Evolutionary conservation across 1,140 invertebrate species (phyloP), one percentile per base, ranked within the genome.

Genomic region (Lasioglossum albipes): DNA sequence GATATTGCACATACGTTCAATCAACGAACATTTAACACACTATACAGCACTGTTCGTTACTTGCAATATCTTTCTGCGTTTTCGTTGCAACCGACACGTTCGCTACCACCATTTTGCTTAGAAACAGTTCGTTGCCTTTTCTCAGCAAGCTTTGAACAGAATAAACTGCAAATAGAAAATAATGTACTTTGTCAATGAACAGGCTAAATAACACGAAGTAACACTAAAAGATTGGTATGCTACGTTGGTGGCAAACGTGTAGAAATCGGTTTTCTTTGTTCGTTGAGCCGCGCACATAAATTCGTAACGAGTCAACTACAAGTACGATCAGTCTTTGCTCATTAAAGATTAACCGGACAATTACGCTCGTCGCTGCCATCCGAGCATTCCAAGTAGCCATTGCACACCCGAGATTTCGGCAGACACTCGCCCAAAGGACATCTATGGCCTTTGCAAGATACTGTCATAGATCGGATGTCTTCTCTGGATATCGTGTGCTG

Each of bases 371-470:
- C 96, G 89, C 96, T 96, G 27, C 95, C 96, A 84, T 96, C 96
- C 52, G 95, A 95, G 87, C 96, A 97, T 89, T 97, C 96, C 79
- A 96, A 94, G 87, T 95, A 96, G 13, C 96, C 96, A 87, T 97
- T 97, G 89, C 96, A 97, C 0, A 97, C 90, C 81, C 95, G 94
- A 3, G 95, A 95, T 75, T 94, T 94, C 0, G 95, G 95, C 7
- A 97, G 88, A 88, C 96, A 97, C 89, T 97, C 95, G 0, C 96
- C 96, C 0, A 97, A 91, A 0, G 95, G 96, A 92, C 96, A 97
- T 52, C 96, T 92, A 89, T 96, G 95, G 0, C 96, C 96, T 81
- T 94, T 94, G 89, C 96, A 96, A 4, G 89, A 84, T 0, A 85
- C 84, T n/a, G 84, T 71, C 7, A 79, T 87, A 7, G 91, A 89